phyloP scores from a whole-genome alignment of 2,113 vertebrate species.

The Lucifuga dentata region DNA sequence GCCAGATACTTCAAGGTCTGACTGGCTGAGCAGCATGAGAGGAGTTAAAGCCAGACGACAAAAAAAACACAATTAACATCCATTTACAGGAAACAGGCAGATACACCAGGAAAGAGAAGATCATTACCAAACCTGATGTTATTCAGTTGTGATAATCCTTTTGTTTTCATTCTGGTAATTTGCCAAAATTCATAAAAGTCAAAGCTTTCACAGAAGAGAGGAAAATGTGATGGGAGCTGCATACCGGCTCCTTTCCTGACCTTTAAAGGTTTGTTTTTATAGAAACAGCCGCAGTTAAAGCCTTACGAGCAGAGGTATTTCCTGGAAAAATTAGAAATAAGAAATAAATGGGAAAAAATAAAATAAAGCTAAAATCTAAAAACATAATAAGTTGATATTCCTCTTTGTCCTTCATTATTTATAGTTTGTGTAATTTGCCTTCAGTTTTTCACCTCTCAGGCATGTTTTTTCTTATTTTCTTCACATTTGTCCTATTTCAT shows the following conservation, averaged over 20 bases:
- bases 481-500: too few species aligned
- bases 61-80: too few species aligned
- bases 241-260: slow-evolving; percentile 49
- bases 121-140: slow-evolving; percentile 2
- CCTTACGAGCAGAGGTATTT: slow-evolving; percentile 12
- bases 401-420: too few species aligned
- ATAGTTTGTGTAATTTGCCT: too few species aligned
- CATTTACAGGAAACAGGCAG: too few species aligned
- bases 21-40: not conserved
- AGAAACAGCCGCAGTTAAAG: slow-evolving; percentile 36
- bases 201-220: slow-evolving; percentile 42
- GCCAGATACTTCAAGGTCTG: slow-evolving; percentile 10
- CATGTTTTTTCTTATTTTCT: too few species aligned
- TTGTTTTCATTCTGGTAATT: slow-evolving; percentile 8
- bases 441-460: too few species aligned
- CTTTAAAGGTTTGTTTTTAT: slow-evolving; percentile 61
- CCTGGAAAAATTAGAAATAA: slow-evolving; percentile 12
- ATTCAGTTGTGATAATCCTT: not conserved
- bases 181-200: slow-evolving; percentile 52
- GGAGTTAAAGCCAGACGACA: not conserved
- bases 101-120: not conserved
- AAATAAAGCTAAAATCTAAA: too few species aligned
- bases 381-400: too few species aligned
- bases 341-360: too few species aligned
- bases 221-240: slow-evolving; percentile 40